Conservation (phyloP, 2,888 invertebrate genomes). For the Tetranychus piercei region DNA sequence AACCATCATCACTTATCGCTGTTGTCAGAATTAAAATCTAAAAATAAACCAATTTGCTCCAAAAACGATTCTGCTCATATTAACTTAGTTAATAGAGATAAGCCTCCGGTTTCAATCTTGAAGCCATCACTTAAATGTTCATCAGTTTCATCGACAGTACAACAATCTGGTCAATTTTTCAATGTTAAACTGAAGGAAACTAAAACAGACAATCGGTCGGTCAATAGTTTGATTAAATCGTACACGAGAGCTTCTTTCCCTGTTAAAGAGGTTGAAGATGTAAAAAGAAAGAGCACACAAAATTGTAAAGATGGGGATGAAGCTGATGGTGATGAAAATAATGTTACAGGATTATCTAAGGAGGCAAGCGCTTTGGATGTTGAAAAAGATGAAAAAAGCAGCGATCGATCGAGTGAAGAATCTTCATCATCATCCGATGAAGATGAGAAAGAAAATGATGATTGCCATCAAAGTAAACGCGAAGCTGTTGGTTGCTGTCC, state of each 20-base stretch:
- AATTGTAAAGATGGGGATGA: background rate
- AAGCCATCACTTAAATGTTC: background rate
- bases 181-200: background rate
- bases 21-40: background rate
- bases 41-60: background rate
- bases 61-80: background rate
- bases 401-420: background rate
- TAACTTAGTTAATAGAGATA: background rate
- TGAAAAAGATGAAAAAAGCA: background rate
- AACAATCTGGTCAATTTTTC: slow-evolving; percentile 2
- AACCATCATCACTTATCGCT: background rate
- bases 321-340: background rate
- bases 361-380: background rate
- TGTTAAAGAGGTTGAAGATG: background rate
- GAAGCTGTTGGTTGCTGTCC: background rate
- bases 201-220: background rate
- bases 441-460: background rate
- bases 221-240: background rate
- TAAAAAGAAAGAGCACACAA: background rate
- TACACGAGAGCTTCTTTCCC: slow-evolving; percentile 7
- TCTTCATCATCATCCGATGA: background rate
- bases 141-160: background rate
- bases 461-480: background rate
- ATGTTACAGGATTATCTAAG: background rate
- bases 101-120: background rate